Base-by-base conservation (phyloP, 2,888 invertebrate genomes). In the Protonemura montana region DNA sequence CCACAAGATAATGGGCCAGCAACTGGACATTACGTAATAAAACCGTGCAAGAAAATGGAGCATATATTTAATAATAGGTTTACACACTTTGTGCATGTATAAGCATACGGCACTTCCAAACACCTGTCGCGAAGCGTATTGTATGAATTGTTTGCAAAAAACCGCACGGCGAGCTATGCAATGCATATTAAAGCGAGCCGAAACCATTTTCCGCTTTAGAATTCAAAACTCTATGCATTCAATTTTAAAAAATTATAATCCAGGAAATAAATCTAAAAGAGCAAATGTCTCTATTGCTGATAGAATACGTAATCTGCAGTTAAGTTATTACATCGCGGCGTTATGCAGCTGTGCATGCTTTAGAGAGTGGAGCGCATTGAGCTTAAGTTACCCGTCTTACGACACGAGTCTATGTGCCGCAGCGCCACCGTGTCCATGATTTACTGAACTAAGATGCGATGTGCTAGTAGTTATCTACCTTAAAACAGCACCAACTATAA, bases 41-140 rank as follows among this genome's bases (percentile, higher is more conserved):
- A 84, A 84, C 59, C 59, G 29, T 84, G 26, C 26, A 84, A 84
- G 84, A 84, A 84, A 13, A 83, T 26, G 26, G 35, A 10, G 81
- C 16, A 29, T 30, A 81, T 81, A 81, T 81, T 81, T 30, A 81
- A 81, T 81, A 81, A 81, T 81, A 81, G 30, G 29, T 28, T 81
- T 81, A 81, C 59, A 84, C 84, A 84, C 84, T 84, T 84, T 84
- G 84, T 84, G 84, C 59, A 84, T 59, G 84, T 28, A 27, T 27
- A 84, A 76, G 84, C 76, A 28, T 21, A 59, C 76, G 84, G 84
- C 27, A 76, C 59, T 84, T 84, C 10, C 6, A 59, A n/a, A 59
- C 84, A 84, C 84, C 59, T 84, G 84, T 76, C 59, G 84, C 59
- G 28, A 27, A 84, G 26, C 59, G 29, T 84, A 76, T 84, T 84